These are phyloP conservation scores for Apotomis turbidana DNA, from an alignment of 2,888 invertebrate genomes.

Conservation along the genomic window DNA sequence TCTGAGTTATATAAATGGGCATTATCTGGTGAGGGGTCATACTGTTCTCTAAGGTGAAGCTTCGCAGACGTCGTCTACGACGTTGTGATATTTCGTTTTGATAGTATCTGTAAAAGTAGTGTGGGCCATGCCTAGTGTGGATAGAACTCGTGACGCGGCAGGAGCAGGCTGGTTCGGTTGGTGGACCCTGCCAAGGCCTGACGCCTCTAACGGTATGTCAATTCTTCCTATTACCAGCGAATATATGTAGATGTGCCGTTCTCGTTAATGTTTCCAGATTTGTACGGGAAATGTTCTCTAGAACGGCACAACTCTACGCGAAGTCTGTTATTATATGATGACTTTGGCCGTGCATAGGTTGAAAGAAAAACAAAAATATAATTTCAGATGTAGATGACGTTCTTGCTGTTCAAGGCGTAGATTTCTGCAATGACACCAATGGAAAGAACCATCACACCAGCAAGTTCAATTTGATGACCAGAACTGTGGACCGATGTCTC, in stretches of 20 bases:
- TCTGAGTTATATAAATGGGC: conserved; percentile 46
- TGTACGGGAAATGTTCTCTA: too few relatives aligned
- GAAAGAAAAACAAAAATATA: not conserved
- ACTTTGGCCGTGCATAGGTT: too few relatives aligned
- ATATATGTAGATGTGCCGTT: too few relatives aligned
- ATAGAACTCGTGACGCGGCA: conserved; percentile 40
- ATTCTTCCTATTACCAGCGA: too few relatives aligned
- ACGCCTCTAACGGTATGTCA: too few relatives aligned
- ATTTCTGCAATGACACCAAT: conserved; percentile 89
- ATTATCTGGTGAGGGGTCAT: conserved; percentile 70
- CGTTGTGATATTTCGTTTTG: too few relatives aligned
- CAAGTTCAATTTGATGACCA: conserved; percentile 89
- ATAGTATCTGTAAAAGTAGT: too few relatives aligned
- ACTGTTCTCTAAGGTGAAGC: conserved; percentile 47
- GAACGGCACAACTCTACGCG: conserved; percentile 28
- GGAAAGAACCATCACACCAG: conserved; percentile 90
- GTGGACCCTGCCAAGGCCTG: too few relatives aligned
- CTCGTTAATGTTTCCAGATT: too few relatives aligned
- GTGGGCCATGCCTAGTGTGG: conserved; percentile 50
- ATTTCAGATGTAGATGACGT: conserved; percentile 81
- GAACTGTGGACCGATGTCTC: conserved; percentile 84
- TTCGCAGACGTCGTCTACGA: conserved; percentile 53
- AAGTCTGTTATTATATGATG: too few relatives aligned
- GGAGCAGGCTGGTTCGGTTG: too few relatives aligned
- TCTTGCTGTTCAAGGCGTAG: conserved; percentile 88